phyloP scores from a whole-genome alignment of 2,888 invertebrate genomes.

The Hypercompe scribonia region DNA sequence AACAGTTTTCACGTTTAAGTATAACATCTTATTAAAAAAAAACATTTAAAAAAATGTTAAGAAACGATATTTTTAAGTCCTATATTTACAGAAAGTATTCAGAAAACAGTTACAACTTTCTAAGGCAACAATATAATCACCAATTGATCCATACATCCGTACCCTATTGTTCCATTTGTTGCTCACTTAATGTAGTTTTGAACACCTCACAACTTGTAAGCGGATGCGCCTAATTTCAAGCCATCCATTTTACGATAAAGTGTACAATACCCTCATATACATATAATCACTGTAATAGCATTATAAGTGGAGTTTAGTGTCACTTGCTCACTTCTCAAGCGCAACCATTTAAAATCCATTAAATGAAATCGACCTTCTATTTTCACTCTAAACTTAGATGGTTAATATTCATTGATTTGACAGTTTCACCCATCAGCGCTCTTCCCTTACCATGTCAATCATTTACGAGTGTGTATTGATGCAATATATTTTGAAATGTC shows the following conservation, averaged over 20 bases:
- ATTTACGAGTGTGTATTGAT: neutral
- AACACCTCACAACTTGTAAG: conserved; percentile 46
- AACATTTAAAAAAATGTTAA: neutral
- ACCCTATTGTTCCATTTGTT: conserved; percentile 36
- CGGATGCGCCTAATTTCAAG: conserved; percentile 47
- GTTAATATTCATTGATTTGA: conserved; percentile 6
- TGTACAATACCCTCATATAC: conserved; percentile 41
- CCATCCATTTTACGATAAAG: conserved; percentile 40
- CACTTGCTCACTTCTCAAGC: conserved; percentile 36
- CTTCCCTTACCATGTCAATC: neutral
- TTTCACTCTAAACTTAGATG: neutral
- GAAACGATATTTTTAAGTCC: too few species aligned
- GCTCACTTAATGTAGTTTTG: conserved; percentile 52
- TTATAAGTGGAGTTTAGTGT: conserved; percentile 52
- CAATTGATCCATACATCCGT: conserved; percentile 13
- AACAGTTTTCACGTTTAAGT: neutral
- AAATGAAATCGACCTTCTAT: conserved; percentile 11
- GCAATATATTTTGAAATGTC: neutral
- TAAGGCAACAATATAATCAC: conserved; percentile 5
- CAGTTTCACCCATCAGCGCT: neutral
- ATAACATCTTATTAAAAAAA: neutral
- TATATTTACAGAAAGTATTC: neutral
- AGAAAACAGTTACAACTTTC: conserved; percentile 2
- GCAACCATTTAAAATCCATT: conserved; percentile 30
- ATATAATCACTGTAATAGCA: conserved; percentile 41